Evolutionary conservation across 2,888 invertebrate genomes (phyloP).

Genomic region (Yponomeuta cagnagella): DNA sequence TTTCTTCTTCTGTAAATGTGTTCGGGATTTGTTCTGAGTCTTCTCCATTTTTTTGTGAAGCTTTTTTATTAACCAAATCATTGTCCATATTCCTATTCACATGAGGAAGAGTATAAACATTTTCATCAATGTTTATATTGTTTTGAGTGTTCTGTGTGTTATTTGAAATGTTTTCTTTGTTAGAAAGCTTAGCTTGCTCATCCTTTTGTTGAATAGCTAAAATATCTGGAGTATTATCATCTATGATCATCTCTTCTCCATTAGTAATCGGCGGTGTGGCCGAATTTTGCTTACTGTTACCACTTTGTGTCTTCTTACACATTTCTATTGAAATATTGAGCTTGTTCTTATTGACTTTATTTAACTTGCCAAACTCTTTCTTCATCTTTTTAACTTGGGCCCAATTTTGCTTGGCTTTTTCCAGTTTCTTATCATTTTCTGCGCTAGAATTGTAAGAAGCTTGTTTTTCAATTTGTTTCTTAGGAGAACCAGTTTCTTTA

Average conservation of each 20-base stretch:
- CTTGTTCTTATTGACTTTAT: slow-evolving; percentile 55
- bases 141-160: neutral
- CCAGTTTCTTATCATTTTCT: slow-evolving; percentile 39
- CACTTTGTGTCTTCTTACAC: slow-evolving; percentile 48
- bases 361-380: slow-evolving; percentile 61
- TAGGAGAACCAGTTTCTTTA: slow-evolving; percentile 24
- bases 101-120: neutral
- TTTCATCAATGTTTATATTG: neutral
- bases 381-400: slow-evolving; percentile 64
- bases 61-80: slow-evolving; percentile 19
- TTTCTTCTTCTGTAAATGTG: neutral
- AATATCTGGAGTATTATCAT: slow-evolving; percentile 43
- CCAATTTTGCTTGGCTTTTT: slow-evolving; percentile 51
- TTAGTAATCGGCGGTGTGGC: neutral
- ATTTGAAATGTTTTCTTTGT: neutral
- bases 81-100: neutral
- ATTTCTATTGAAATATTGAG: slow-evolving; percentile 66
- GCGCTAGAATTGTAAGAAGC: slow-evolving; percentile 36
- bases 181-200: neutral
- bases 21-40: neutral
- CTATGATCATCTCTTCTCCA: slow-evolving; percentile 30
- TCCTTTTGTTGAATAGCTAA: neutral
- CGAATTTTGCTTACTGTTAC: slow-evolving; percentile 26
- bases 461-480: slow-evolving; percentile 32
- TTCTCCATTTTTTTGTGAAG: slow-evolving; percentile 17